phyloP scores from a whole-genome alignment of 2,888 invertebrate species.

The Phorcus lineatus region DNA sequence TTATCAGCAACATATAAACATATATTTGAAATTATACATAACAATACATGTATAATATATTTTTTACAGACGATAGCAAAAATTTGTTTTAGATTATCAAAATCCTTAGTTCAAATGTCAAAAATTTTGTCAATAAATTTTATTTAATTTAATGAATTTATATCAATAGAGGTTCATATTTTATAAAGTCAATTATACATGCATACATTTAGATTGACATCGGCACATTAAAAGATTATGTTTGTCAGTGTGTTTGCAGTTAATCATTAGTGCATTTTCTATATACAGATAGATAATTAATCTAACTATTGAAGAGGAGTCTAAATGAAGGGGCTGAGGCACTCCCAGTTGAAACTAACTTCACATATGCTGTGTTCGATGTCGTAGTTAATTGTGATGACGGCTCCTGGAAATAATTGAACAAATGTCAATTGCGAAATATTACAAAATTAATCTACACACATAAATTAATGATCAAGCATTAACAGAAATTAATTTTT shows the following conservation, averaged over 20 bases:
- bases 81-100: not conserved
- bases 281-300: not conserved
- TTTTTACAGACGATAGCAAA: not conserved
- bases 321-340: slow-evolving; percentile 56
- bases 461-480: no score
- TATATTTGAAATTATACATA: not conserved
- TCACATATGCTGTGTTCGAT: slow-evolving; percentile 44
- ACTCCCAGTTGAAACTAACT: slow-evolving; percentile 53
- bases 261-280: not conserved
- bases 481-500: no score
- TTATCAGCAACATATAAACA: not conserved
- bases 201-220: no score
- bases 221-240: no score
- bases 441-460: no score
- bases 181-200: no score
- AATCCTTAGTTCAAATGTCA: no score
- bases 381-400: not conserved
- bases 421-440: not conserved
- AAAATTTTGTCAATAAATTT: not conserved
- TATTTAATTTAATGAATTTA: not conserved
- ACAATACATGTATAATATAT: not conserved
- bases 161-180: no score
- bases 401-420: no score
- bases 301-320: slow-evolving; percentile 52
- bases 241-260: not conserved